phyloP scores from a whole-genome alignment of 2,797 vertebrate genomes.

The Acanthurus tractus region DNA sequence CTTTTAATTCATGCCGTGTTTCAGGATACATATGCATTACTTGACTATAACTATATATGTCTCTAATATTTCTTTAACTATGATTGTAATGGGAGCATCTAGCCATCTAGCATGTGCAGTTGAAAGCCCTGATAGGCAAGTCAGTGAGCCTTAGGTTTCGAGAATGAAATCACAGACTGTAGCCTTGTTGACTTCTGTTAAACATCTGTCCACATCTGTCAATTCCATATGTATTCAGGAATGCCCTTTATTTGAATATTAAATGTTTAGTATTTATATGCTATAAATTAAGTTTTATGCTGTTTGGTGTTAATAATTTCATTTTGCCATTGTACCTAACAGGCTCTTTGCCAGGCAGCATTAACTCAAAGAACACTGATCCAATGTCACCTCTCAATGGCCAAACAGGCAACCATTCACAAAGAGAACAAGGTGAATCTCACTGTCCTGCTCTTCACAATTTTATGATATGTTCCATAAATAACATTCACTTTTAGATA shows the following conservation, averaged over 20 bases:
- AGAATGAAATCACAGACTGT: background rate
- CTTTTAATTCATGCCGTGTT: no score
- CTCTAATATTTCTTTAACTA: no score
- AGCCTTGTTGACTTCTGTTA: background rate
- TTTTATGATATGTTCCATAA: no score
- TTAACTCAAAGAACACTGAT: rapidly evolving
- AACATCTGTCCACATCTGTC: background rate
- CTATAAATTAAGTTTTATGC: background rate
- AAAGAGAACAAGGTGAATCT: background rate
- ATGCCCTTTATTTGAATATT: background rate
- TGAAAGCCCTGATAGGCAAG: background rate
- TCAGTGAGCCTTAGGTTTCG: background rate
- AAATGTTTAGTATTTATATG: background rate
- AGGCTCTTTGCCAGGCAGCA: background rate
- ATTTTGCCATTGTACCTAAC: background rate
- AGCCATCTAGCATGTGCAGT: no score
- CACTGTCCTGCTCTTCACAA: background rate
- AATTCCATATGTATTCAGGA: background rate
- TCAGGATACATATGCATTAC: no score
- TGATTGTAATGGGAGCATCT: no score
- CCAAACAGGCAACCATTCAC: rapidly evolving
- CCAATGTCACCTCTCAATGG: rapidly evolving
- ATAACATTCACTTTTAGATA: no score
- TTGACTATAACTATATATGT: no score
- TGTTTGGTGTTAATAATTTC: background rate